Evolutionary conservation across 2,797 vertebrate genomes (phyloP), one percentile per base, ranked within the genome.

Genomic region (Sebastes hubbsi): DNA sequence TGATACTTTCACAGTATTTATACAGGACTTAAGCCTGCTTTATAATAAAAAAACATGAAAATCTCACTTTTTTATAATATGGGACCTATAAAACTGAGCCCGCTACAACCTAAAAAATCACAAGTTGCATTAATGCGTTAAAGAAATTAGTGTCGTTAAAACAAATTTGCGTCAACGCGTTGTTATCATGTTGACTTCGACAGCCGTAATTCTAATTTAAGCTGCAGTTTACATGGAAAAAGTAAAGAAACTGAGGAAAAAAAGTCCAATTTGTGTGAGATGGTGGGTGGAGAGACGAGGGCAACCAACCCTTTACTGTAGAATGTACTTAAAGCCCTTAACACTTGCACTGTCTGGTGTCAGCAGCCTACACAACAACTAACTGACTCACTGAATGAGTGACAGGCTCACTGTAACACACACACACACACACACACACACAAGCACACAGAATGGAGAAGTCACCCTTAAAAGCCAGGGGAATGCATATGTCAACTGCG

Each of bases 401-500:
- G 38, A 67, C 29, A 32, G 27, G 9, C 60, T 74, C 29, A 16
- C 6, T 68, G n/a, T 46, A 62, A 72, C 49, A 16, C 36, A 71
- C 46, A 70, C 54, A 68, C 14, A 61, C 38, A 42, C 24, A 24
- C 24, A 24, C 38, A 42, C 14, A 16, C 14, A 16, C 36, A 38
- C 36, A 42, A 29, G 22, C 6, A 36, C 36, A 66, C 9, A 62
- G 16, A 29, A 25, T 46, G 18, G 55, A 18, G 16, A 24, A 6
- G 22, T 8, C 67, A 72, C 34, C 34, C 75, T 60, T 74, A 27
- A 86, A 84, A 85, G 59, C 72, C 62, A 12, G 56, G 54, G 71
- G 49, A 70, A 66, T 46, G 63, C 75, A 84, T 62, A 72, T 75
- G 78, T 80, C 83, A 82, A 14, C 58, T 77, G 75, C 82, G 80